phyloP scores from a whole-genome alignment of 2,888 invertebrate genomes.

The Stenchaetothrips biformis region DNA sequence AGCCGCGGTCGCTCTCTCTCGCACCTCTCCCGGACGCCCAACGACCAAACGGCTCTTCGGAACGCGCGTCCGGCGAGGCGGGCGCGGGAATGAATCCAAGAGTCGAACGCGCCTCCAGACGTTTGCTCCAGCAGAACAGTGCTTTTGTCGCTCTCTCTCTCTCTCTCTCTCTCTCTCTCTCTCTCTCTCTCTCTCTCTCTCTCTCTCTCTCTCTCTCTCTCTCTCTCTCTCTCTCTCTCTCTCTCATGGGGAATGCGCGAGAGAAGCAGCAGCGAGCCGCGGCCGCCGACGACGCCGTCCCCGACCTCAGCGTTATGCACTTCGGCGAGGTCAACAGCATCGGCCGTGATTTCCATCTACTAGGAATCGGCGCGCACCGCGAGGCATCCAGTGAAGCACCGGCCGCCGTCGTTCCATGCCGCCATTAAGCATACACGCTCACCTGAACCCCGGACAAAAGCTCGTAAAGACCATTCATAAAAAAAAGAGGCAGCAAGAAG shows the following conservation, averaged over 20 bases:
- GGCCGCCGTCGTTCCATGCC: not conserved
- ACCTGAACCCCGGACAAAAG: not conserved
- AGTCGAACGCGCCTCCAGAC: not conserved
- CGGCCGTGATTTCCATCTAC: too few relatives aligned
- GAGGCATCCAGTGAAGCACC: constrained; percentile 8
- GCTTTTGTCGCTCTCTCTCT: too few relatives aligned
- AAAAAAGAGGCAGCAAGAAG: not conserved
- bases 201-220: constrained; percentile 25
- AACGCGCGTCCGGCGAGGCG: too few relatives aligned
- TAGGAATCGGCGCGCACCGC: not conserved
- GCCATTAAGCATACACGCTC: not conserved
- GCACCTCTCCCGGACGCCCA: too few relatives aligned
- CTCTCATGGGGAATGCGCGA: too few relatives aligned
- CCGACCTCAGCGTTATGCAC: too few relatives aligned
- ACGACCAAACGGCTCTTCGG: too few relatives aligned
- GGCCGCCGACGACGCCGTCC: not conserved
- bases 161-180: constrained; percentile 25
- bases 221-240: constrained; percentile 10
- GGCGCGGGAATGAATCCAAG: too few relatives aligned
- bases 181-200: constrained; percentile 15
- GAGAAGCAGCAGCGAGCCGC: not conserved
- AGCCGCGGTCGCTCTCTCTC: not conserved
- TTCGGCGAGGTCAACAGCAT: too few relatives aligned
- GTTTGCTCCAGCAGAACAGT: too few relatives aligned
- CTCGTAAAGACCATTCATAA: not conserved